Base-by-base conservation (phyloP, 2,888 invertebrate genomes). In the Aelia acuminata region DNA sequence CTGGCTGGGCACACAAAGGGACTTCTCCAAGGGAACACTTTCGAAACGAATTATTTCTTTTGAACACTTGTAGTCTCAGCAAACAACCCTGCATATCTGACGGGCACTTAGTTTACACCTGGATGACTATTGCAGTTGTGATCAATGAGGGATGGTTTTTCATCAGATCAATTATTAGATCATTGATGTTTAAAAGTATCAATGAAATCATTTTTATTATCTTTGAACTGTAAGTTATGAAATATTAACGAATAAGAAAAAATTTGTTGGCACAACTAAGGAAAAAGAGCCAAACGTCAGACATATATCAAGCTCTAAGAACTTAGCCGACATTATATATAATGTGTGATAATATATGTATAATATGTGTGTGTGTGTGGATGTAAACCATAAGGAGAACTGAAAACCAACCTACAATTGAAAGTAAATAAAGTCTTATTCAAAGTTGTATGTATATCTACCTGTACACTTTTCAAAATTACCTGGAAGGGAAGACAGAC, bases 1-100 rank as follows among this genome's bases (percentile, higher is more conserved):
- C 80, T 80, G 39, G 47, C n/a, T 13, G 43, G n/a, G 80, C 43
- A 80, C 31, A 80, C 80, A 80, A 80, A 80, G 80, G 80, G 80
- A 43, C n/a, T 47, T 4, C 80, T 80, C n/a, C 80, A 43, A 47
- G 80, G 80, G 80, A 80, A 80, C 43, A 80, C 80, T 80, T 80
- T 80, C 43, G 3, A 47, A 80, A 39, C 39, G 43, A 43, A 80
- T 43, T 43, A 47, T 80, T n/a, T 80, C 43, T 80, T 80, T 80
- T n/a, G 18, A 43, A n/a, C 43, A n/a, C n/a, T 80, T 80, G 43
- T 80, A 80, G 39, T 80, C 43, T 80, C n/a, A 47, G 80, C 80
- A 80, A 80, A 80, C 80, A 80, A 15, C 22, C 80, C 63, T 35
- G 35, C 31, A 70, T 70, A 70, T 18, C 18, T 35, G 31, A 35